phyloP scores from a whole-genome alignment of 2,113 vertebrate species.

The Stigmatopora argus region DNA sequence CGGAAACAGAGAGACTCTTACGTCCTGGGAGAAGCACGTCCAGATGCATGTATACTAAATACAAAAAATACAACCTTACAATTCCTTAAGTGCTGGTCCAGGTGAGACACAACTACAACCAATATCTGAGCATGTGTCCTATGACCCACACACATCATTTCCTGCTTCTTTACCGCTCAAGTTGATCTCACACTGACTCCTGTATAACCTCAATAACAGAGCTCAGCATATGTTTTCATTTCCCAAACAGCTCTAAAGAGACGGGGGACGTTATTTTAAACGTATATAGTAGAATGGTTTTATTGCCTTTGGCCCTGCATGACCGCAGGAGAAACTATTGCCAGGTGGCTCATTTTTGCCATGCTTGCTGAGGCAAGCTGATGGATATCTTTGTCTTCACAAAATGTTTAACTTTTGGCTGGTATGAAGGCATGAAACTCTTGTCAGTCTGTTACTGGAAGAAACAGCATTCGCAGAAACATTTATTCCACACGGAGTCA shows the following conservation, averaged over 20 bases:
- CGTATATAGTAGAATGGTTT: conserved; percentile 21
- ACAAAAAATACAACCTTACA: conserved; percentile 8
- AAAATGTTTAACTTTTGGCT: conserved; percentile 24
- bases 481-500: conserved; percentile 7
- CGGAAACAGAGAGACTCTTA: conserved; percentile 12
- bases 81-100: conserved; percentile 10
- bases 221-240: conserved; percentile 25
- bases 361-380: conserved; percentile 9
- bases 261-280: conserved; percentile 8
- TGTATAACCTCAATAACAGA: conserved; percentile 13
- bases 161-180: neutral
- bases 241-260: conserved; percentile 6
- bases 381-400: conserved; percentile 26
- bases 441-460: conserved; percentile 29
- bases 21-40: neutral
- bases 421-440: conserved; percentile 5
- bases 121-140: conserved; percentile 18
- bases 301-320: conserved; percentile 22
- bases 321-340: conserved; percentile 25
- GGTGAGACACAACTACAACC: conserved; percentile 22
- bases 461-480: neutral
- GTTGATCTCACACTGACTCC: conserved; percentile 8
- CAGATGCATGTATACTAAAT: conserved; percentile 22
- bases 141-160: conserved; percentile 16
- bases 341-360: conserved; percentile 22